phyloP scores from a whole-genome alignment of 2,888 invertebrate species.

The Teleiodes luculella region DNA sequence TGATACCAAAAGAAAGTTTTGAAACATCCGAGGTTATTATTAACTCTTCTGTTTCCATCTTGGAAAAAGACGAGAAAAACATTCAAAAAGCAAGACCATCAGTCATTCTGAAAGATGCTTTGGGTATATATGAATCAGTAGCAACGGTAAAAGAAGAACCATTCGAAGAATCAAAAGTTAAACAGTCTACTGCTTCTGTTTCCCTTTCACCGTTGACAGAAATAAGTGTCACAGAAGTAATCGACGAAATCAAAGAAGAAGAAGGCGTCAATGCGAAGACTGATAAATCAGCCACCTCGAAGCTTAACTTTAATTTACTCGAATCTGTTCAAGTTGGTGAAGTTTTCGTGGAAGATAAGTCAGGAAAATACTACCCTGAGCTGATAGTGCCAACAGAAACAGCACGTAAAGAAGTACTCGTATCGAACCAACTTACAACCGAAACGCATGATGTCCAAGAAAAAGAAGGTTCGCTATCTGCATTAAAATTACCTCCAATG shows the following conservation, averaged over 20 bases:
- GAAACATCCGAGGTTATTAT: slow-evolving; percentile 78
- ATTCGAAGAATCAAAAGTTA: slow-evolving; percentile 67
- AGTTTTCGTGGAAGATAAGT: slow-evolving; percentile 83
- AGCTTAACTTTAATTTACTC: slow-evolving; percentile 79
- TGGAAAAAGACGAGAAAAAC: slow-evolving; percentile 50
- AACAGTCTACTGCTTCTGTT: slow-evolving; percentile 75
- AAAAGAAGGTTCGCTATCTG: slow-evolving; percentile 81
- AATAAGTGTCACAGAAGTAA: slow-evolving; percentile 81
- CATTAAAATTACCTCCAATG: slow-evolving; percentile 77
- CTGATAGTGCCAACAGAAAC: slow-evolving; percentile 88
- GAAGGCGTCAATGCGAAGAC: slow-evolving; percentile 65
- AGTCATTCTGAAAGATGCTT: slow-evolving; percentile 81
- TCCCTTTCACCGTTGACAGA: slow-evolving; percentile 80
- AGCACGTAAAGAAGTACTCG: slow-evolving; percentile 81
- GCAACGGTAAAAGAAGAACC: slow-evolving; percentile 80
- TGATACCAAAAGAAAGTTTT: slow-evolving; percentile 61
- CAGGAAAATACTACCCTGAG: slow-evolving; percentile 88
- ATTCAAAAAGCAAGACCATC: slow-evolving; percentile 76
- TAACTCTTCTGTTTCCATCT: slow-evolving; percentile 63
- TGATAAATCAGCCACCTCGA: slow-evolving; percentile 76
- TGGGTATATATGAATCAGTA: slow-evolving; percentile 81
- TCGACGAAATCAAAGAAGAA: slow-evolving; percentile 80
- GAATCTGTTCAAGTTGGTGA: slow-evolving; percentile 84
- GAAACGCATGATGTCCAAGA: slow-evolving; percentile 83
- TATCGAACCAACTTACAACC: slow-evolving; percentile 82